Conservation (phyloP, 2,888 invertebrate genomes). For the Xestia rhomboidea region DNA sequence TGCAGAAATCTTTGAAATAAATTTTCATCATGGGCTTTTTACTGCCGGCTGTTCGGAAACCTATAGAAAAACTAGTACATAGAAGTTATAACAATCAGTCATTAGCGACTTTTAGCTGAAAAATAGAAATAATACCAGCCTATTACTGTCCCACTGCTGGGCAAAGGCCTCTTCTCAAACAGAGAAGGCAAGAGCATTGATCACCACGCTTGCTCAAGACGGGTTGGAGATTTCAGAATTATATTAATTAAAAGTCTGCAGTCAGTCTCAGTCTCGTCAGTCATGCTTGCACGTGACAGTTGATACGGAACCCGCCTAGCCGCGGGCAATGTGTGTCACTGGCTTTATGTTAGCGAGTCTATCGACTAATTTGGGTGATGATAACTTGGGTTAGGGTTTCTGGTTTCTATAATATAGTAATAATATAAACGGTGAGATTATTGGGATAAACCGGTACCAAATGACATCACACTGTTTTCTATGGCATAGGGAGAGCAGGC, state of each 20-base stretch:
- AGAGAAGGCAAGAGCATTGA: too few relatives aligned
- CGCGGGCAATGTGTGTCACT: slow-evolving; percentile 57
- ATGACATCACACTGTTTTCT: not conserved
- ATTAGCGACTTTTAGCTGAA: too few relatives aligned
- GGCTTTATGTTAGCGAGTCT: slow-evolving; percentile 10
- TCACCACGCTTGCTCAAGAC: too few relatives aligned
- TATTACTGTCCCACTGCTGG: too few relatives aligned
- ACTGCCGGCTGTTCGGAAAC: not conserved
- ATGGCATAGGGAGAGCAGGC: not conserved
- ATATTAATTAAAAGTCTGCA: too few relatives aligned
- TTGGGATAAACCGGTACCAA: not conserved
- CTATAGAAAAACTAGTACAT: not conserved
- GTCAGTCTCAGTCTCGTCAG: too few relatives aligned
- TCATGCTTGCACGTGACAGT: slow-evolving; percentile 59
- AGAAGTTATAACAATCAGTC: too few relatives aligned
- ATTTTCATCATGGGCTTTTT: not conserved
- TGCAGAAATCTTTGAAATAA: not conserved
- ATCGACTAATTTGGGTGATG: slow-evolving; percentile 33
- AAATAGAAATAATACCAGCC: too few relatives aligned
- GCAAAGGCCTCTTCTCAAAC: too few relatives aligned
- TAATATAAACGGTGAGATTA: not conserved
- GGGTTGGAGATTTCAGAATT: too few relatives aligned
- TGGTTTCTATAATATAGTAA: not conserved
- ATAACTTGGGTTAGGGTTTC: not conserved
- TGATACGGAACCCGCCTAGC: slow-evolving; percentile 47